A percentile compares a stretch with the other conserved stretches of the same genome.
phyloP scores from a whole-genome alignment of 1,140 invertebrate species.

The Eumeta japonica region DNA sequence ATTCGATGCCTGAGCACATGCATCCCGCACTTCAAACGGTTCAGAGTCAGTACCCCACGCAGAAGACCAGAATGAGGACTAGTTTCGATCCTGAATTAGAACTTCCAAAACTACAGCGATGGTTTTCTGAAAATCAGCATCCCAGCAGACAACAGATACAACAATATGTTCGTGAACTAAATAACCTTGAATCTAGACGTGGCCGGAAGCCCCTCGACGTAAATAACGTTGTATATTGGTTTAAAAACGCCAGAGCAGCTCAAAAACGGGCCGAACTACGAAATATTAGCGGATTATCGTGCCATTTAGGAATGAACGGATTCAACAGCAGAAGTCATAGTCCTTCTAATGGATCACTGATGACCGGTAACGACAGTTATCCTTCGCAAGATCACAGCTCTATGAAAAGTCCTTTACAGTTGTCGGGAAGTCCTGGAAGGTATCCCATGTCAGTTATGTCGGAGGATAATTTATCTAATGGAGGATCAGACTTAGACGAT shows the following conservation, averaged over 20 bases:
- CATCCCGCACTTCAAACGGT: conserved; percentile 72
- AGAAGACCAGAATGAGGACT: conserved; percentile 88
- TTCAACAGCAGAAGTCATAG: conserved; percentile 64
- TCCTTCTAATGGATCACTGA: conserved; percentile 59
- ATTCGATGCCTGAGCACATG: conserved; percentile 50
- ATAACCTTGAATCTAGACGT: conserved; percentile 85
- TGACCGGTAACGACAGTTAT: conserved; percentile 56
- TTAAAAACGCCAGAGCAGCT: conserved; percentile 95
- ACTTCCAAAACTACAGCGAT: conserved; percentile 88
- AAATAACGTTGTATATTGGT: conserved; percentile 98
- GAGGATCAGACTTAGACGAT: conserved; percentile 64
- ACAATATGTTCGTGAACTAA: conserved; percentile 90
- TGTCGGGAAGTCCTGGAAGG: conserved; percentile 48
- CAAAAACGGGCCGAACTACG: conserved; percentile 84
- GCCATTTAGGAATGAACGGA: conserved; percentile 61
- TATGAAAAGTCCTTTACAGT: conserved; percentile 53
- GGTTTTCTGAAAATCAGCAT: conserved; percentile 95
- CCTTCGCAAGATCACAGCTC: conserved; percentile 56
- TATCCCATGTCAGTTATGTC: conserved; percentile 59
- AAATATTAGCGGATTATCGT: conserved; percentile 56
- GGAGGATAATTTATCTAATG: conserved; percentile 61
- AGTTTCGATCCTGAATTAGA: conserved; percentile 95
- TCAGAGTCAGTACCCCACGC: conserved; percentile 73
- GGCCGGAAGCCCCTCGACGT: conserved; percentile 92
- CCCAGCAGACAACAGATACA: conserved; percentile 92